Evolutionary conservation across 2,797 vertebrate species (phyloP).

Genomic region (Aeoliscus strigatus): DNA sequence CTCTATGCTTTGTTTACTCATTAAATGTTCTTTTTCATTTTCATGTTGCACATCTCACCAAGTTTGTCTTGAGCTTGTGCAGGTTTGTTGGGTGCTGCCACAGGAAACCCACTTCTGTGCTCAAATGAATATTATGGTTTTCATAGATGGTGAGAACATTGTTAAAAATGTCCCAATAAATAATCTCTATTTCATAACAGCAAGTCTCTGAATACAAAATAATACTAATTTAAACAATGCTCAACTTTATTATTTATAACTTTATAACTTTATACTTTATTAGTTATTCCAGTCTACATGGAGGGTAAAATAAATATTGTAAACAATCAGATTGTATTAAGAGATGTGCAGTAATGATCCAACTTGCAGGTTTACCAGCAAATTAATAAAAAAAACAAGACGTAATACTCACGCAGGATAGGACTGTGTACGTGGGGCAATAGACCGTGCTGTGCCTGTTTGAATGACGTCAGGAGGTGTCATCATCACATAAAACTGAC

Average conservation of each 20-base stretch:
- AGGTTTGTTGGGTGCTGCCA: conserved; percentile 3
- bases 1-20: conserved; percentile 17
- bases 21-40: conserved; percentile 15
- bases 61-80: conserved; percentile 8
- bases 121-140: conserved; percentile 1
- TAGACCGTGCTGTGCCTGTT: conserved; percentile 77
- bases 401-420: conserved; percentile 80
- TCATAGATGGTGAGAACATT: conserved; percentile 2
- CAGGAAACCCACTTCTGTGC: conserved; percentile 4
- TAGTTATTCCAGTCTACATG: too few species aligned
- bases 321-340: too few species aligned
- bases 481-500: conserved; percentile 94
- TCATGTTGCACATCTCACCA: conserved; percentile 4
- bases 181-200: background rate
- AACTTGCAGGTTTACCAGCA: too few species aligned
- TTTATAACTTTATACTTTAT: too few species aligned
- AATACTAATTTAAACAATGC: too few species aligned
- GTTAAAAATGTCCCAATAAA: conserved; percentile 5
- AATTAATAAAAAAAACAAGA: background rate
- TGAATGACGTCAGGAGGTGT: conserved; percentile 85
- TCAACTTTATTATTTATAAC: too few species aligned
- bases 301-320: too few species aligned
- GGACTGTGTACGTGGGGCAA: conserved; percentile 82
- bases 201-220: conserved; percentile 1
- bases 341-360: background rate